Conservation (phyloP, 2,113 vertebrate species). For the Colinus virginianus region DNA sequence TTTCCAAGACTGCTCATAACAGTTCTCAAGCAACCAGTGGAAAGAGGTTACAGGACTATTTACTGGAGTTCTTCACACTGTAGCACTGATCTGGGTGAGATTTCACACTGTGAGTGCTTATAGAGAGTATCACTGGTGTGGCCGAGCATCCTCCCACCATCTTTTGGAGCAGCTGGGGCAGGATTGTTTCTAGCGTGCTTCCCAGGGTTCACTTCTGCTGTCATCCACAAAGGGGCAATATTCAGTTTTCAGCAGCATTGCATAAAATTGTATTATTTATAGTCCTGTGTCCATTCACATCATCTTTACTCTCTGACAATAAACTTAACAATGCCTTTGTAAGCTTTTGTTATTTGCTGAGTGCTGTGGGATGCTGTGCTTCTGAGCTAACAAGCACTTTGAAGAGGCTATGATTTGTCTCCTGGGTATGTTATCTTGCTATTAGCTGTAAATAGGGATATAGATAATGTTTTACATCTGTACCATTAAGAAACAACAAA, state of each 20-base stretch:
- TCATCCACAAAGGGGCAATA: accelerated
- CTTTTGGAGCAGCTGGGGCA: not conserved
- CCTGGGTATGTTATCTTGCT: conserved; percentile 45
- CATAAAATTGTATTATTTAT: conserved; percentile 36
- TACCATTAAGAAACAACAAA: conserved; percentile 42
- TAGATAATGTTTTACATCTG: conserved; percentile 62
- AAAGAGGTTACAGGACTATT: not conserved
- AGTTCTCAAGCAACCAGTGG: not conserved
- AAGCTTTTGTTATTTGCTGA: conserved; percentile 49
- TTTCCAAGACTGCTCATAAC: not conserved
- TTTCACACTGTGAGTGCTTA: accelerated
- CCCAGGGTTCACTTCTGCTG: accelerated
- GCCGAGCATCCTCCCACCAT: not conserved
- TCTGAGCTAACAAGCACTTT: conserved; percentile 28
- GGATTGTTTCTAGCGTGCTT: not conserved
- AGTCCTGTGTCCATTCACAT: conserved; percentile 30
- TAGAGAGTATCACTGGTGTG: not conserved
- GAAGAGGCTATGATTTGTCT: conserved; percentile 60
- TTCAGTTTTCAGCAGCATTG: not conserved
- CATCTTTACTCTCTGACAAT: conserved; percentile 42
- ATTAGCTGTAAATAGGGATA: conserved; percentile 53
- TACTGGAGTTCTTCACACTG: not conserved
- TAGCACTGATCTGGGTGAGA: not conserved
- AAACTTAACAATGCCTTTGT: conserved; percentile 54
- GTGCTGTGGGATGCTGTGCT: conserved; percentile 35